These are phyloP conservation scores for Lates japonicus DNA, from an alignment of 2,797 vertebrate genomes.

Conservation along the genomic window DNA sequence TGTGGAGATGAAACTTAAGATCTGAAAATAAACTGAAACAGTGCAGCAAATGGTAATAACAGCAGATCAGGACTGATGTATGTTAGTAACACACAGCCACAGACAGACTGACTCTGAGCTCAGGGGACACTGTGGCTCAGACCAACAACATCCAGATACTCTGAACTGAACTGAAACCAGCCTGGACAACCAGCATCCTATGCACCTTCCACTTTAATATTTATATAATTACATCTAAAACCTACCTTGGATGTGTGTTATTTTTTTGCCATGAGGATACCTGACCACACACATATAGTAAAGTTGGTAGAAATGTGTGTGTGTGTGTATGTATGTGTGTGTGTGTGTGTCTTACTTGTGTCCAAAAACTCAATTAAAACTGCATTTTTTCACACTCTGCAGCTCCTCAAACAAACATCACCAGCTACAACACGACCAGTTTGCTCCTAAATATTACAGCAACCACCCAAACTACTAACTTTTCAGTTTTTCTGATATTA, in stretches of 20 bases:
- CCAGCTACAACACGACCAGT: background rate
- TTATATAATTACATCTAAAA: no score
- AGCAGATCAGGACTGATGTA: background rate
- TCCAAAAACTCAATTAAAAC: background rate
- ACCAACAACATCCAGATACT: background rate
- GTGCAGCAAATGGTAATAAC: no score
- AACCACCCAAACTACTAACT: background rate
- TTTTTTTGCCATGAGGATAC: no score
- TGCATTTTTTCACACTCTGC: background rate
- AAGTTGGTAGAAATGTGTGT: background rate
- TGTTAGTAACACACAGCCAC: background rate
- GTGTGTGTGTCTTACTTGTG: constrained; percentile 24
- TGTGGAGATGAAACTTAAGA: constrained; percentile 8
- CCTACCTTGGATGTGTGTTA: no score
- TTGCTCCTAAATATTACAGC: background rate
- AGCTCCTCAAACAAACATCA: constrained; percentile 4
- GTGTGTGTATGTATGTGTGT: background rate
- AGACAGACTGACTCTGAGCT: background rate
- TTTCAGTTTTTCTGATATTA: background rate
- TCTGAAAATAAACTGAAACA: background rate
- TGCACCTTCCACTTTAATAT: no score
- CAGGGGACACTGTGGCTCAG: background rate
- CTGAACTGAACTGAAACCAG: background rate
- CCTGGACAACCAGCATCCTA: constrained; percentile 18
- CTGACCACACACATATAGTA: no score